Conservation (phyloP, 2,797 vertebrate genomes). For the Pyrocephalus nanus region DNA sequence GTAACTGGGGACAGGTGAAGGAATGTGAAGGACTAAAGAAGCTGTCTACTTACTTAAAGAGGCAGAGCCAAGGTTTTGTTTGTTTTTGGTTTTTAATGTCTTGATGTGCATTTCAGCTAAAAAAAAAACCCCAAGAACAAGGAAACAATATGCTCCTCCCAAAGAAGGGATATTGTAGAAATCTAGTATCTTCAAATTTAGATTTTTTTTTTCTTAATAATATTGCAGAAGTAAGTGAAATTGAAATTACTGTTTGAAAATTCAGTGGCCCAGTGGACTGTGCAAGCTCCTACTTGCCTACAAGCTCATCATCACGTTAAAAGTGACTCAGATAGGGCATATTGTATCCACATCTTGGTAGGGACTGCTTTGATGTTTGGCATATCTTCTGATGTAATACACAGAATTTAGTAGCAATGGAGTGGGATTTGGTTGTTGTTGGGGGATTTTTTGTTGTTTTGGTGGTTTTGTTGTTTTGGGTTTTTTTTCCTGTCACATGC, state of each 20-base stretch:
- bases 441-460: neutral
- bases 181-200: neutral
- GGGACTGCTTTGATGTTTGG: neutral
- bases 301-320: neutral
- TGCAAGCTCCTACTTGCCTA: neutral
- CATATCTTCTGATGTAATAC: neutral
- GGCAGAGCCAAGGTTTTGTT: fast-evolving
- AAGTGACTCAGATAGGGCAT: neutral
- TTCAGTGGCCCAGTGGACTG: neutral
- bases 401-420: neutral
- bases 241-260: neutral
- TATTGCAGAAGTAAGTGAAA: neutral
- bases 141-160: neutral
- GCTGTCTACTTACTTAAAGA: constrained; percentile 22
- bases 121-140: neutral
- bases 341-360: neutral
- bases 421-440: neutral
- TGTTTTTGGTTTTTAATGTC: neutral
- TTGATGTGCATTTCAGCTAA: neutral
- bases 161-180: neutral
- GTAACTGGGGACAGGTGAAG: constrained; percentile 63
- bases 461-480: too few species aligned
- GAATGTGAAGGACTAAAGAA: constrained; percentile 18
- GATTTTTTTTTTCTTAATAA: neutral
- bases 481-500: neutral